Evolutionary conservation across 2,797 vertebrate genomes (phyloP), one percentile per base, ranked within the genome.

Genomic region (Moxostoma hubbsi): DNA sequence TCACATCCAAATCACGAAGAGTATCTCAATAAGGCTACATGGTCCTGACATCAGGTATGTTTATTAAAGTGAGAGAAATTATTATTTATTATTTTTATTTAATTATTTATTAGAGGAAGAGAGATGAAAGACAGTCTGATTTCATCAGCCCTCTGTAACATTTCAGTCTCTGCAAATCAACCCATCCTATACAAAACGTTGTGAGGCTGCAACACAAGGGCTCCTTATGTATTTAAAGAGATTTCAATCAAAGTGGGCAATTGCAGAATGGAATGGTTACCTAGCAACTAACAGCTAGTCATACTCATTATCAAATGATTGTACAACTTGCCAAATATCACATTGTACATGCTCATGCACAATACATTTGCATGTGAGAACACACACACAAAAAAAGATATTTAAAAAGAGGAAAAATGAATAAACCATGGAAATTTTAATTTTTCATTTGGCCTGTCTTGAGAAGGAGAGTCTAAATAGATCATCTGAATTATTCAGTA

Each of bases 201-300:
- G 59, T 11, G 62, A 54, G 43, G 8, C 73, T 13, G 51, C 70
- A 50, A 50, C 11, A 73, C 15, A 69, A 59, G 66, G 9, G n/a
- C 43, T 47, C 6, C 16, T 65, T 64, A 16, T 71, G n/a, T 73
- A 4, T 59, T 68, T 50, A 58, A 67, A 59, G 55, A 62, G 67
- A 55, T 67, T 71, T 76, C 46, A 67, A 58, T 67, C 54, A 68
- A 76, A 59, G 64, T 49, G 74, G 63, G 63, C 53, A 66, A 58
- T 67, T 76, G 58, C 53, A 36, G 63, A 58, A 76, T 66, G 16
- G 6, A 76, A 58, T 53, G 49, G 74, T 73, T 73, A 67, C 71
- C 79, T 80, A 74, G 79, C 79, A 80, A 80, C 61, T 75, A 66
- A 67, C 74, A 76, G 12, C 36, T 54, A 59, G 45, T 75, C 54